Conservation (phyloP, 2,888 invertebrate species). For the Noctua comes region DNA sequence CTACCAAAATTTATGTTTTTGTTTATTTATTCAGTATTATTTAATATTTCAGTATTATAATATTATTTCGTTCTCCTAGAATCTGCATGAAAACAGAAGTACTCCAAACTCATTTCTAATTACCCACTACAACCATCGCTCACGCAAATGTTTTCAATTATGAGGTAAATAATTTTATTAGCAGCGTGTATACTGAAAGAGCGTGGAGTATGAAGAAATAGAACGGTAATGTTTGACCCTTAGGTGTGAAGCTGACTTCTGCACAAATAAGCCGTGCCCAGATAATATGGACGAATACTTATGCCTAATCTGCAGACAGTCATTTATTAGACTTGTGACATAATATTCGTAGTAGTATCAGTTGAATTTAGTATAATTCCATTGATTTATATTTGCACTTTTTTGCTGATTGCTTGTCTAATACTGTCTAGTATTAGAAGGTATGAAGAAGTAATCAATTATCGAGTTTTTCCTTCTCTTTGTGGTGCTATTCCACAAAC, state of each 20-base stretch:
- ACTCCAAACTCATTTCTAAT: background rate
- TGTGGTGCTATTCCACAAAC: background rate
- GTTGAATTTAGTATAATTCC: background rate
- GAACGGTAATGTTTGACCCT: background rate
- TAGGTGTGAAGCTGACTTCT: background rate
- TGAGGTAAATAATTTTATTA: slow-evolving; percentile 50
- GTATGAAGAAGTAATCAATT: background rate
- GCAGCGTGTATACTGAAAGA: slow-evolving; percentile 5
- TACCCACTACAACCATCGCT: slow-evolving; percentile 6
- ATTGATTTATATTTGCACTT: background rate
- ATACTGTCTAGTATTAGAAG: too few species aligned
- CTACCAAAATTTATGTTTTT: slow-evolving; percentile 8
- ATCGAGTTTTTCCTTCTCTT: background rate
- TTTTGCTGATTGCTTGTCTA: too few species aligned
- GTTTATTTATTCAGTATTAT: background rate
- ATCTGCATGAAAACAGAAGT: background rate
- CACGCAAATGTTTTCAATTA: slow-evolving; percentile 39
- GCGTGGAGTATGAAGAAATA: slow-evolving; percentile 24
- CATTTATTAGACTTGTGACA: background rate
- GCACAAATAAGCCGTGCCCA: background rate
- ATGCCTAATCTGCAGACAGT: background rate
- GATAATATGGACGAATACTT: background rate
- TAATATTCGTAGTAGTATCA: too few species aligned
- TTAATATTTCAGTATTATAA: too few species aligned
- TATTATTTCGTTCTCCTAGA: background rate